Percentiles rank a stretch among this genome's conserved stretches.
Evolutionary conservation across 2,113 vertebrate species (phyloP).

Genomic region (Otis tarda): DNA sequence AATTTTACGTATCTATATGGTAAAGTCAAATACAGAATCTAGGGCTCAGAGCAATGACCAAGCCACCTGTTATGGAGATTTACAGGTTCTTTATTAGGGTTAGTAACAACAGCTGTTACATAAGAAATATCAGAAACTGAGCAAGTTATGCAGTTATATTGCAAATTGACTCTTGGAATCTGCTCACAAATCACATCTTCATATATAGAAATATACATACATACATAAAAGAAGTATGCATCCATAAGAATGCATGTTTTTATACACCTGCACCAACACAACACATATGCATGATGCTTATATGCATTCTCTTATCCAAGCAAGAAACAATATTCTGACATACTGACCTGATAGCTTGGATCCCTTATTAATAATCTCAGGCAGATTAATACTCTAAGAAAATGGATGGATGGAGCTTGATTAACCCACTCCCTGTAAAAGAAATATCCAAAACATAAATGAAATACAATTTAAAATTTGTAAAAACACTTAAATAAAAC

Average conservation of each 20-base stretch:
- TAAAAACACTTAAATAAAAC: background rate
- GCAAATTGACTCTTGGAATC: background rate
- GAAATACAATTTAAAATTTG: background rate
- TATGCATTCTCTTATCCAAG: background rate
- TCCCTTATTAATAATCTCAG: constrained; percentile 86
- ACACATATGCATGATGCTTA: background rate
- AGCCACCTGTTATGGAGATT: background rate
- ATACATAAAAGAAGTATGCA: background rate
- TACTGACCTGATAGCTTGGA: constrained; percentile 82
- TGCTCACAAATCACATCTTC: background rate
- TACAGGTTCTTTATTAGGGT: background rate
- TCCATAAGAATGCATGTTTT: background rate
- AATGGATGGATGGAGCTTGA: constrained; percentile 74
- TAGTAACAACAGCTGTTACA: background rate
- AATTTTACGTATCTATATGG: background rate
- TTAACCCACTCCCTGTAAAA: constrained; percentile 83
- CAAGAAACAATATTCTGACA: background rate
- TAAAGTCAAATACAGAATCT: background rate
- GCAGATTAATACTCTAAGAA: constrained; percentile 84
- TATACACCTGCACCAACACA: background rate
- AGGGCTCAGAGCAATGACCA: background rate
- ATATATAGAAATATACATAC: background rate
- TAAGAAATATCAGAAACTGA: background rate
- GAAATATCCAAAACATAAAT: background rate
- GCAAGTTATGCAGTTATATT: background rate